Evolutionary conservation across 2,797 vertebrate genomes (phyloP), one percentile per base, ranked within the genome.

Genomic region (Sparus aurata): DNA sequence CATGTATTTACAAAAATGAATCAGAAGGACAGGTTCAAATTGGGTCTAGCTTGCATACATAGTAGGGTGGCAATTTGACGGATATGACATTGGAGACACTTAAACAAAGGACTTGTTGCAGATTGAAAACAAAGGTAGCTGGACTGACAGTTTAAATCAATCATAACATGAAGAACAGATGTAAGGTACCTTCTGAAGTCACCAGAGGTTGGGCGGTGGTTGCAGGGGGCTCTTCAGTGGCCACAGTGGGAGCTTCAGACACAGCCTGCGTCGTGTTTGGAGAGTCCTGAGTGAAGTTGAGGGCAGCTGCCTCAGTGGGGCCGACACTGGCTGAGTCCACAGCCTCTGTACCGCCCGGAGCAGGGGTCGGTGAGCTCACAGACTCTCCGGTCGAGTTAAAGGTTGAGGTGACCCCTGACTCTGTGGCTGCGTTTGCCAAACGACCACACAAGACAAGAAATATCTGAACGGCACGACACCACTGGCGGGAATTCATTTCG

Each of bases 401-500:
- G 8, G 71, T 23, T 0, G 87, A 69, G 11, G 58, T 65, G 1
- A 18, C 1, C 10, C 57, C 85, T 0, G 70, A 1, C 2, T 85
- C 86, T 3, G 90, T 80, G 60, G 59, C 69, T 52, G 80, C 52
- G 20, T 68, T 52, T 43, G 66, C 23, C 23, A 85, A 71, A 79
- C 38, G 20, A 55, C 71, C 81, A 69, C 53, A 88, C 11, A 89
- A 22, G 16, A 87, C 1, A 9, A 90, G 2, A 52, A 77, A 52
- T 4, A 92, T 15, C 2, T 20, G 64, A 59, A 91, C 0, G 8
- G 30, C 66, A 30, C n/a, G 6, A 80, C 17, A 63, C 70, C 75
- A 76, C 38, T 8, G 67, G 22, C 7, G 53, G 25, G 7, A 18
- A 61, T 57, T 76, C 94, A 94, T 94, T n/a, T 79, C 47, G 8